Base-by-base conservation (phyloP, 2,797 vertebrate genomes). In the Rhinatrema bivittatum region DNA sequence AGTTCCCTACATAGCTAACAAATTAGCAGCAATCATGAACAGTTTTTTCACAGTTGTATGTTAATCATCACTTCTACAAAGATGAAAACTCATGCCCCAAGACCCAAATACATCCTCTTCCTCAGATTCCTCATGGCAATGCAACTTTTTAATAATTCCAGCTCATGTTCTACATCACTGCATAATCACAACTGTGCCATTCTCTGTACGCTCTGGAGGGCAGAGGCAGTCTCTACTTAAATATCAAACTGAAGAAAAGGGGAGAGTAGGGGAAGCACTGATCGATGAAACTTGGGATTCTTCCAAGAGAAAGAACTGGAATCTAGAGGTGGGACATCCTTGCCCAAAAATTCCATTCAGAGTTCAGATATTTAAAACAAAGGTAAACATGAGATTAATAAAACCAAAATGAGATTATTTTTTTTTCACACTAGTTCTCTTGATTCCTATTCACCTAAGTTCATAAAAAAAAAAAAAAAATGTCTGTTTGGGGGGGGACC, bases 131-230 rank as follows among this genome's bases (percentile, higher is more conserved):
- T 63, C 56, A 52, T 56, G 41, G 42, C 50, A 51, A 35, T 39
- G 35, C 47, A 64, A 62, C 46, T 42, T 68, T 71, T 72, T 60
- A 57, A 15, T 17, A 76, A 67, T 61, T 61, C 41, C 60, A 46
- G 31, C 44, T 76, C 53, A 36, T 45, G 70, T 52, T 68, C 63
- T 72, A 70, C 72, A 66, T 51, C 67, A 66, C 32, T 74, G 71
- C 56, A 71, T 68, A 72, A 60, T 35, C 30, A 81, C 72, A 79
- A 74, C 71, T 47, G 45, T 29, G 42, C 68, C 56, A 64, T 79
- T 79, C 66, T 76, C 64, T 60, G 29, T 39, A 55, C 35, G 32
- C 32, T 53, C 53, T 64, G 46, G 63, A 68, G 52, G 59, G 66
- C 48, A 62, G 7, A 65, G 56, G 66, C 55, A 57, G 56, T 76